These are phyloP conservation scores for Leucania comma DNA, from an alignment of 2,888 invertebrate species.

Conservation along the genomic window DNA sequence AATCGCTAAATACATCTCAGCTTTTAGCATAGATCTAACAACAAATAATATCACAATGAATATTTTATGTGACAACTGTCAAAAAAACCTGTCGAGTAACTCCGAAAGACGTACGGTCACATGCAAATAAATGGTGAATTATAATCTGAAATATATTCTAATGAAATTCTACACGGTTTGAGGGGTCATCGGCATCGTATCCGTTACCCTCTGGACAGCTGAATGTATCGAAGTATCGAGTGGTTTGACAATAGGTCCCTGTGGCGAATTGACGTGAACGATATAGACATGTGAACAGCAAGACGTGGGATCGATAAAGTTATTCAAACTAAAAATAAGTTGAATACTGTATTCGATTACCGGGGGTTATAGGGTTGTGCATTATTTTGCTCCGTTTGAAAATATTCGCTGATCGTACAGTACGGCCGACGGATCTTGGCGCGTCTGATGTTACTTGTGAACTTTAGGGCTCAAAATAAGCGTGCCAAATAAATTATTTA, in stretches of 20 bases:
- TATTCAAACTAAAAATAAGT: slow-evolving; percentile 47
- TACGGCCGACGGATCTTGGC: no score
- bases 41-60: slow-evolving; percentile 34
- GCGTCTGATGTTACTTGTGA: no score
- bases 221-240: slow-evolving; percentile 57
- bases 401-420: neutral
- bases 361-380: slow-evolving; percentile 10
- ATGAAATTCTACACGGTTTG: slow-evolving; percentile 61
- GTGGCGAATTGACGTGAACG: slow-evolving; percentile 52
- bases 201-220: slow-evolving; percentile 57
- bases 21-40: slow-evolving; percentile 12
- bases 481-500: no score
- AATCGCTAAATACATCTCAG: neutral
- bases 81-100: slow-evolving; percentile 50
- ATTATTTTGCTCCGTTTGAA: slow-evolving; percentile 1
- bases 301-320: slow-evolving; percentile 58
- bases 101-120: slow-evolving; percentile 40
- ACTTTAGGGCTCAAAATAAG: no score
- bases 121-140: slow-evolving; percentile 56
- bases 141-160: slow-evolving; percentile 58
- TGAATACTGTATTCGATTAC: slow-evolving; percentile 51
- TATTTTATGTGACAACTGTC: slow-evolving; percentile 41
- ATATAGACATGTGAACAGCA: slow-evolving; percentile 59
- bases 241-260: slow-evolving; percentile 59
- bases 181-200: slow-evolving; percentile 63